phyloP scores from a whole-genome alignment of 2,113 vertebrate genomes.

The Corydoras sp. region DNA sequence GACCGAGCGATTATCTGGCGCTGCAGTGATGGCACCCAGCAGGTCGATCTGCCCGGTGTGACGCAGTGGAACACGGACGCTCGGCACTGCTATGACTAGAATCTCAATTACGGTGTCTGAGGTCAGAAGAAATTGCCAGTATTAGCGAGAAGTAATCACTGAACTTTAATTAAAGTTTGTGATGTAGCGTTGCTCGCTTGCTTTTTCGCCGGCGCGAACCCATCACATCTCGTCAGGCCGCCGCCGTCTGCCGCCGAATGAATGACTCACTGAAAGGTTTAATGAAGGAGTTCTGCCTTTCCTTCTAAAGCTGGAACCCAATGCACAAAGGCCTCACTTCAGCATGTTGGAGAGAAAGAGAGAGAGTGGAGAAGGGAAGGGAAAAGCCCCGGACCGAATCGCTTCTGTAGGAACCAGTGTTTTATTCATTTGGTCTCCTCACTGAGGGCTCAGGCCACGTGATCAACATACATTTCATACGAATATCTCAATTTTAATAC shows the following conservation, averaged over 20 bases:
- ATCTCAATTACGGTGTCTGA: slow-evolving; percentile 43
- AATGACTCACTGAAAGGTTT: slow-evolving; percentile 51
- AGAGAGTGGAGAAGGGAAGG: slow-evolving; percentile 35
- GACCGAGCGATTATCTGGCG: slow-evolving; percentile 18
- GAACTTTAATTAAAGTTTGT: slow-evolving; percentile 58
- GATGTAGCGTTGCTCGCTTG: slow-evolving; percentile 46
- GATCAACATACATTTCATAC: too few species aligned
- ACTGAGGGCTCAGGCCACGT: too few species aligned
- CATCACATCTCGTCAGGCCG: slow-evolving; percentile 54
- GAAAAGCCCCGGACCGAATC: too few species aligned
- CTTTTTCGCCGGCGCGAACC: slow-evolving; percentile 55
- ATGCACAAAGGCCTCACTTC: slow-evolving; percentile 49
- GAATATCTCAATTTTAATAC: too few species aligned
- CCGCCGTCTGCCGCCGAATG: slow-evolving; percentile 42
- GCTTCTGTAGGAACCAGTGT: too few species aligned
- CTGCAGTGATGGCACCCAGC: slow-evolving; percentile 9
- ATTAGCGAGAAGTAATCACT: slow-evolving; percentile 54
- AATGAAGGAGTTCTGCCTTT: slow-evolving; percentile 57
- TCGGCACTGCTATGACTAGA: slow-evolving; percentile 21
- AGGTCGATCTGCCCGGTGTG: background rate
- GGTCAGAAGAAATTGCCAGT: slow-evolving; percentile 42
- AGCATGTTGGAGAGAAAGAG: slow-evolving; percentile 47
- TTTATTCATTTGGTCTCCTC: too few species aligned
- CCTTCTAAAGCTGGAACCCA: slow-evolving; percentile 49
- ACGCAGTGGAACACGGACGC: slow-evolving; percentile 25